Conservation (phyloP, 2,888 invertebrate species). For the Eulithis testata region DNA sequence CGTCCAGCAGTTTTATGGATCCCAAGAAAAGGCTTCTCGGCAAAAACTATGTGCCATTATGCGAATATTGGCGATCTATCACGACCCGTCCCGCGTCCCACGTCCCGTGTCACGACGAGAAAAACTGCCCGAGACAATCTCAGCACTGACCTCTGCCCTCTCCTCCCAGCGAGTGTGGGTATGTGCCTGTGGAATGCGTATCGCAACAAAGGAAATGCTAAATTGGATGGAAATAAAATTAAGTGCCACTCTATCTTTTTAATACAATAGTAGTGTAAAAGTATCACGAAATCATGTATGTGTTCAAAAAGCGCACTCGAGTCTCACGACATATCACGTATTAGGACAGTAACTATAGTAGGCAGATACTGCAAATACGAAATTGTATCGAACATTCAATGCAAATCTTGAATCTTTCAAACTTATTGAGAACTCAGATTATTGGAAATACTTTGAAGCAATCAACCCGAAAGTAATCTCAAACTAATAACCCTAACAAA, state of each 20-base stretch:
- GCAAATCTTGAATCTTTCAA: neutral
- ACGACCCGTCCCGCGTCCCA: conserved; percentile 21
- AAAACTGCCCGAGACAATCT: conserved; percentile 27
- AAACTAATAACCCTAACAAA: neutral
- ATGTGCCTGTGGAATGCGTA: neutral
- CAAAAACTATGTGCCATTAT: conserved; percentile 39
- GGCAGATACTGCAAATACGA: too few species aligned
- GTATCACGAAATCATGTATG: too few species aligned
- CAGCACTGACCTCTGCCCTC: conserved; percentile 16
- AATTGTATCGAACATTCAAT: too few species aligned
- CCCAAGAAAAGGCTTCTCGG: conserved; percentile 29
- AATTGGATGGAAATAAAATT: neutral
- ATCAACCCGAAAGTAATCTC: neutral
- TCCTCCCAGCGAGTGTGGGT: neutral
- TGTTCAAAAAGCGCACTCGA: too few species aligned
- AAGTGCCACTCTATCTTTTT: neutral
- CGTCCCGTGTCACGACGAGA: conserved; percentile 30
- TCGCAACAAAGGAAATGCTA: neutral
- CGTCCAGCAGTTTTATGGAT: conserved; percentile 19
- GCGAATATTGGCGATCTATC: conserved; percentile 44
- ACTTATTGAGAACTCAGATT: neutral
- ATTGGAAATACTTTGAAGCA: neutral
- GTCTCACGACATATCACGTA: too few species aligned
- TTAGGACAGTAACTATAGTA: too few species aligned
- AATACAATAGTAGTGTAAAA: too few species aligned